Evolutionary conservation across 2,797 vertebrate genomes (phyloP).

Genomic region (Chiropotes sagulatus): DNA sequence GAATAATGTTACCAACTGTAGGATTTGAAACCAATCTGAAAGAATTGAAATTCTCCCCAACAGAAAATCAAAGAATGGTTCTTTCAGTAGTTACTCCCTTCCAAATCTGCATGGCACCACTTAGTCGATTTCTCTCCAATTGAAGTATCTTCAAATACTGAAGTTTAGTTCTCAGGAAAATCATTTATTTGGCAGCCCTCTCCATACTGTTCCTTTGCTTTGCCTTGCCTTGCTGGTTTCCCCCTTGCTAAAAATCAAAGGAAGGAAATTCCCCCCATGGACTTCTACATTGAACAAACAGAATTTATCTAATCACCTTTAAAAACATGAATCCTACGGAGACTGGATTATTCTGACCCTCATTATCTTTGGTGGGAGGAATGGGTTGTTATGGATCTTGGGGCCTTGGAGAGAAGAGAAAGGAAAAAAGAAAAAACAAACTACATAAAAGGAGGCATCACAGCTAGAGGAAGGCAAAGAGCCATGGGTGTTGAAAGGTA

Average conservation of each 20-base stretch:
- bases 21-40: neutral
- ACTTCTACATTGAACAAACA: constrained; percentile 3
- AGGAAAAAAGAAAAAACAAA: neutral
- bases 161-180: constrained; percentile 8
- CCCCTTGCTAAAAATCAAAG: constrained; percentile 2
- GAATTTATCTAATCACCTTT: neutral
- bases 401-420: neutral
- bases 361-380: neutral
- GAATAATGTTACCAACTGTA: neutral
- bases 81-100: neutral
- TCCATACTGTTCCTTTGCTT: neutral
- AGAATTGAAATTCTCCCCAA: neutral
- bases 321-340: neutral
- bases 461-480: neutral
- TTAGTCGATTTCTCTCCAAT: neutral
- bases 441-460: neutral
- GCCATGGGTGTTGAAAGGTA: neutral
- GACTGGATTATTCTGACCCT: neutral
- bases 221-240: neutral
- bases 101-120: neutral
- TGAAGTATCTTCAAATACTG: neutral
- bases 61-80: neutral
- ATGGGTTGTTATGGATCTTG: neutral
- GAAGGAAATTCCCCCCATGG: neutral
- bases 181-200: neutral